A percentile compares a stretch with the other conserved stretches of the same genome.
phyloP scores from a whole-genome alignment of 1,140 invertebrate species.

The Hestina assimilis region DNA sequence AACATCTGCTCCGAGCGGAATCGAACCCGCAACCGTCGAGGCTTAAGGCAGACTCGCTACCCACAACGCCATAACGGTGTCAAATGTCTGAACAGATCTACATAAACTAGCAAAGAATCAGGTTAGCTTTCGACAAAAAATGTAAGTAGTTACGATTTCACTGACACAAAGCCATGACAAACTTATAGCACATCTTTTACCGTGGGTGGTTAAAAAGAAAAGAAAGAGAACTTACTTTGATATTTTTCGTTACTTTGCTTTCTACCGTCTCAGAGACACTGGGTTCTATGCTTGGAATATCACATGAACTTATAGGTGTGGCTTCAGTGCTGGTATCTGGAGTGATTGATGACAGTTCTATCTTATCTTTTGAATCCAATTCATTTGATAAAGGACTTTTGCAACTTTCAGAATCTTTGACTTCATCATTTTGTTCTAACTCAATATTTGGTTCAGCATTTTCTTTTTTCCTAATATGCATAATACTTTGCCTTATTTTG shows the following conservation, averaged over 20 bases:
- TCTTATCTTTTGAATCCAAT: slow-evolving; percentile 44
- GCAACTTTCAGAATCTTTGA: slow-evolving; percentile 38
- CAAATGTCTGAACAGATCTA: too few species aligned
- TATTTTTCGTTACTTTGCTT: slow-evolving; percentile 46
- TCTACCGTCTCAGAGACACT: slow-evolving; percentile 37
- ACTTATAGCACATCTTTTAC: too few species aligned
- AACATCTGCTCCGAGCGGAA: too few species aligned
- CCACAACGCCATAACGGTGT: too few species aligned
- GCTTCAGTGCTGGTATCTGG: slow-evolving; percentile 27
- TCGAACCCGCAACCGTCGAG: too few species aligned
- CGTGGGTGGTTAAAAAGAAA: too few species aligned
- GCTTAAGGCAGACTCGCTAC: too few species aligned
- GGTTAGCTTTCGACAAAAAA: too few species aligned
- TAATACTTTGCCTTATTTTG: slow-evolving; percentile 79
- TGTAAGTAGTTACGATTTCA: too few species aligned
- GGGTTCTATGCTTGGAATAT: slow-evolving; percentile 21
- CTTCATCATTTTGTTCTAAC: slow-evolving; percentile 41
- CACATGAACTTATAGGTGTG: slow-evolving; percentile 34
- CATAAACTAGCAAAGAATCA: too few species aligned
- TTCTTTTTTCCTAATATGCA: slow-evolving; percentile 64
- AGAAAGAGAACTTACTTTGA: slow-evolving; percentile 39
- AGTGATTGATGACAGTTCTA: slow-evolving; percentile 38
- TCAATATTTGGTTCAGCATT: slow-evolving; percentile 37
- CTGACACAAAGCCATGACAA: too few species aligned
- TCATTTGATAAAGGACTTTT: slow-evolving; percentile 35